Conservation (phyloP, 2,797 vertebrate species). For the Crax fasciolata region DNA sequence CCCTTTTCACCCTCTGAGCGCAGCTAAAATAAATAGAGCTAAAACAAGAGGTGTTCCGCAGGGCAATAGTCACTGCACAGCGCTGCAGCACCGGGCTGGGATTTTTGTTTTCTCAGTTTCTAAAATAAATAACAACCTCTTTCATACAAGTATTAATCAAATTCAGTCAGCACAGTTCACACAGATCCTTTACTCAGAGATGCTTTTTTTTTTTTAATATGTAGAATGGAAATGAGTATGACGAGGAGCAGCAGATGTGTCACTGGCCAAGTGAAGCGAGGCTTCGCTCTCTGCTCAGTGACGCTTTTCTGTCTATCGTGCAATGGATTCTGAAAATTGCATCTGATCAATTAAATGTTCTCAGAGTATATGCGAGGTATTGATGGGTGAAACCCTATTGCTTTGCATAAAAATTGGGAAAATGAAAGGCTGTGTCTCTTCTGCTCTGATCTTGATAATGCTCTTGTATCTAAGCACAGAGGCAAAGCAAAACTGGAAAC, state of each 20-base stretch:
- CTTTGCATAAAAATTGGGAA: conserved; percentile 24
- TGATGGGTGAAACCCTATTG: conserved; percentile 23
- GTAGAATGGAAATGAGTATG: conserved; percentile 15
- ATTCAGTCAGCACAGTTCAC: background rate
- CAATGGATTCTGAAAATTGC: background rate
- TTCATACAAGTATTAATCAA: conserved; percentile 17
- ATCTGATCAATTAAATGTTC: conserved; percentile 24
- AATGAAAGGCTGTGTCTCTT: background rate
- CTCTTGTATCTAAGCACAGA: background rate
- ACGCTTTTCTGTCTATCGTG: conserved; percentile 22
- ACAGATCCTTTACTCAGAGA: background rate
- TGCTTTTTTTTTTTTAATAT: background rate
- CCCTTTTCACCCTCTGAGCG: background rate
- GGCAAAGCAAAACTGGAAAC: background rate
- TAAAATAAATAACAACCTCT: conserved; percentile 43
- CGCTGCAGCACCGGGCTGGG: background rate
- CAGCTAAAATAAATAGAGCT: conserved; percentile 19
- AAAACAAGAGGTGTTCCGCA: background rate
- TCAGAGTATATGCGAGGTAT: background rate
- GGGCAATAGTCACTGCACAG: background rate
- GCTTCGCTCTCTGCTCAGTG: background rate
- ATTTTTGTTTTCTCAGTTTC: background rate
- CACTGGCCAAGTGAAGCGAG: conserved; percentile 53
- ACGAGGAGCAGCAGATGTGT: background rate
- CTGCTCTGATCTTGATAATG: background rate